Base-by-base conservation (phyloP, 2,797 vertebrate species). In the Lycodopsis pacificus region DNA sequence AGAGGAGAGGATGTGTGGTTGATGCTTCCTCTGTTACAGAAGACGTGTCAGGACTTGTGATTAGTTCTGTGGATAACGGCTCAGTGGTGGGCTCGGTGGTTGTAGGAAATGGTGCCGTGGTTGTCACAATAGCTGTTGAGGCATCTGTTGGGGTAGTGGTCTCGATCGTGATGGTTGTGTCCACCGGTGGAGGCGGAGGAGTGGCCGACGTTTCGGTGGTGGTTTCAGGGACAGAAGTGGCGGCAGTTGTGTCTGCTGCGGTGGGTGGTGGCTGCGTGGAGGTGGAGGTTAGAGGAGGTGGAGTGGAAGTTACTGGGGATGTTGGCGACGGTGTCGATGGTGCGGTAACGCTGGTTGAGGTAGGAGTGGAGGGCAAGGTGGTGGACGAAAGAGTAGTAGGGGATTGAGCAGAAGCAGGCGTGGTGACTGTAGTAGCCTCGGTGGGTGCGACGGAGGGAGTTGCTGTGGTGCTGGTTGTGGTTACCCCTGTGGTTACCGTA, bases 1-100 rank as follows among this genome's bases (percentile, higher is more conserved):
- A 48, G 15, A 93, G 17, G n/a, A 95, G 89, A 1, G 93, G 90
- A 34, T 88, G 87, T 4, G 80, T 79, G n/a, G 93, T 93, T 44
- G 91, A 81, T 32, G 76, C 22, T 56, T 88, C 88, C 49, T 90
- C 89, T 25, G 85, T 80, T 5, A 76, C 63, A 6, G 82, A 65
- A 59, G 88, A 80, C 7, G 86, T 82, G 32, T 82, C 80, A 0
- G 90, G 81, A 51, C 88, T 89, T 63, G 90, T 88, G 65, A 79
- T 32, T 19, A 69, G 72, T 83, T 89, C 88, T 6, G 87, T 91
- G 20, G 90, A 87, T 4, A 30, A 30, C 1, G 40, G 27, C 77
- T 87, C 83, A 46, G 77, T 65, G 1, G 85, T 81, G 22, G 64
- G 32, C 71, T 93, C 88, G 0, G 25, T 56, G 32, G 89, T 89